Percentiles rank a stretch among this genome's conserved stretches.
Conservation (phyloP, 2,113 vertebrate species). For the Ramphastos sulfuratus region DNA sequence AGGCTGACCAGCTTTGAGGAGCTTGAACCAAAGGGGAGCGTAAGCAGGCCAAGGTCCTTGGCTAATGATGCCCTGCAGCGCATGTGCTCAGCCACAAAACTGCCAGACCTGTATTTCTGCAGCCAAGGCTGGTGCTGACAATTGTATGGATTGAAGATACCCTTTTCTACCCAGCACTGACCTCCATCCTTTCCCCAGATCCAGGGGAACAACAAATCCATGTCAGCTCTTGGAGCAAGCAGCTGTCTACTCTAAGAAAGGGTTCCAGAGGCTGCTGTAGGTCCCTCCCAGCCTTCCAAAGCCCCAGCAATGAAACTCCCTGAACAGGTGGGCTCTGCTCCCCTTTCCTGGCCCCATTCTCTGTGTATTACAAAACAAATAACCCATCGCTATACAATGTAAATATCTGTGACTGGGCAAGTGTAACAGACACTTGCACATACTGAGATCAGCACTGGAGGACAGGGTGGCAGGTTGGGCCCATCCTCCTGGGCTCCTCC, state of each 20-base stretch:
- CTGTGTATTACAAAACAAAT: constrained; percentile 76
- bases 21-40: background rate
- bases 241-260: background rate
- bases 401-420: constrained; percentile 79
- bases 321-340: constrained; percentile 55
- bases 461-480: constrained; percentile 38
- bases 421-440: constrained; percentile 69
- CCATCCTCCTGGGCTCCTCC: constrained; percentile 41
- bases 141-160: background rate
- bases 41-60: background rate
- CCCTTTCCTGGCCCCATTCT: constrained; percentile 62
- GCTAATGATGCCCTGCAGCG: background rate
- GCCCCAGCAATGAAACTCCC: constrained; percentile 56
- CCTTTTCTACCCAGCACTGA: constrained; percentile 31
- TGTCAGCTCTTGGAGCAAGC: background rate
- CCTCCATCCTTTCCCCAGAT: constrained; percentile 30
- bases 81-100: background rate
- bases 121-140: background rate
- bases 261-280: background rate
- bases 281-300: constrained; percentile 49
- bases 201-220: constrained; percentile 13
- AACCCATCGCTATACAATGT: constrained; percentile 74
- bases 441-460: constrained; percentile 71
- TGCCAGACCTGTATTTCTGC: background rate
- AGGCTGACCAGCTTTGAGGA: constrained; percentile 37